These are phyloP conservation scores for Caiman crocodilus DNA, from an alignment of 2,797 vertebrate species.

Conservation along the genomic window DNA sequence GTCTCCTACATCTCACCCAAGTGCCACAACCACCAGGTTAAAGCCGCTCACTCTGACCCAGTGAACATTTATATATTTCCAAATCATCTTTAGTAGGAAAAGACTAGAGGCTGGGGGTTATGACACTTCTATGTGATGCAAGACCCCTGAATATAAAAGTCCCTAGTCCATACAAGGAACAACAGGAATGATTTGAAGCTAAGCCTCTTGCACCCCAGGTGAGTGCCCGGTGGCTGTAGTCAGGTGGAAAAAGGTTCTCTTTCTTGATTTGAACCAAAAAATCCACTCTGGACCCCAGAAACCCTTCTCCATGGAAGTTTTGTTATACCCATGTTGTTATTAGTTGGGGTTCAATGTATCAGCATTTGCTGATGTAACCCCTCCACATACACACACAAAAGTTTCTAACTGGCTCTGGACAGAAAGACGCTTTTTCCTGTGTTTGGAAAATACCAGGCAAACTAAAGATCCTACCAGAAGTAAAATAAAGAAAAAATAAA, in stretches of 20 bases:
- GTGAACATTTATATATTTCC: constrained; percentile 28
- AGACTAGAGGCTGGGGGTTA: constrained; percentile 35
- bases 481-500: constrained; percentile 14
- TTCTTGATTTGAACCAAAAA: constrained; percentile 61
- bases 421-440: constrained; percentile 48
- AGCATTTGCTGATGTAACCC: constrained; percentile 36
- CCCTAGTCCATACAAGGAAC: constrained; percentile 58
- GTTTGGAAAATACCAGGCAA: constrained; percentile 56
- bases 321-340: too few species aligned
- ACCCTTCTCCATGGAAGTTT: constrained; percentile 15
- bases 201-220: constrained; percentile 65
- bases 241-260: constrained; percentile 64
- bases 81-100: constrained; percentile 24
- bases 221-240: constrained; percentile 64
- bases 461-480: constrained; percentile 53
- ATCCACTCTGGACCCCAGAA: constrained; percentile 61
- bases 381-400: constrained; percentile 18
- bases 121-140: constrained; percentile 49
- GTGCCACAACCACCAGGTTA: not conserved
- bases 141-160: constrained; percentile 62
- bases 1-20: not conserved
- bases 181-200: constrained; percentile 37
- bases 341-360: constrained; percentile 38
- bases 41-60: not conserved
- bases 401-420: constrained; percentile 55